Evolutionary conservation across 2,797 vertebrate species (phyloP), one percentile per base, ranked within the genome.

Genomic region (Sardinella longiceps): DNA sequence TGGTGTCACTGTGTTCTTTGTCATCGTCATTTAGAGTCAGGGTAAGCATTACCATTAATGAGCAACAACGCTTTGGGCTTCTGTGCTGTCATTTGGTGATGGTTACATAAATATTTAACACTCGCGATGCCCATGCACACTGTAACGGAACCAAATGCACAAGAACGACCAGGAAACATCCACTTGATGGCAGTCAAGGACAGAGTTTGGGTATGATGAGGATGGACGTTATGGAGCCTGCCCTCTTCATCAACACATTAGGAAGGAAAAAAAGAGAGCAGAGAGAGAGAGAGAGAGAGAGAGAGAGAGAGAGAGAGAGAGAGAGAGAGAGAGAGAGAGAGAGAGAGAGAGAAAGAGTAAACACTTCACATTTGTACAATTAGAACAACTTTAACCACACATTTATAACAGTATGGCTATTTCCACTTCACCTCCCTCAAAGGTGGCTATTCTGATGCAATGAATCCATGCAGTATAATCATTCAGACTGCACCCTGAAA

Each of bases 161-260:
- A 12, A 0, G 25, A 33, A 80, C 77, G 63, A 18, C 37, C 37
- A 50, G 33, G 58, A 58, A 39, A 15, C 63, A 33, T 85, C 92
- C 94, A 93, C 95, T 90, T 87, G 95, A 85, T 93, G 95, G 93
- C 93, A 95, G 93, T 86, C 84, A 88, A 89, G 92, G 87, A 43
- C 91, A 85, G 83, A 15, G 15, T 18, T 84, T 87, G 83, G 10
- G 28, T 33, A 14, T 30, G 43, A 20, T 30, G 23, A 86, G 12
- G 39, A 30, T 18, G 81, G 56, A 87, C 15, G 18, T 82, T 80
- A 45, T 60, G 3, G 33, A 86, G 28, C 18, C 28, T 30, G 51
- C 83, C 80, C 81, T 82, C 86, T 90, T 89, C 89, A 80, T 93
- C 89, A 92, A 39, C 70, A n/a, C 33, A 43, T 43, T 39, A 23